These are phyloP conservation scores for Micrasema minimum DNA, from an alignment of 1,140 invertebrate species.

Conservation along the genomic window DNA sequence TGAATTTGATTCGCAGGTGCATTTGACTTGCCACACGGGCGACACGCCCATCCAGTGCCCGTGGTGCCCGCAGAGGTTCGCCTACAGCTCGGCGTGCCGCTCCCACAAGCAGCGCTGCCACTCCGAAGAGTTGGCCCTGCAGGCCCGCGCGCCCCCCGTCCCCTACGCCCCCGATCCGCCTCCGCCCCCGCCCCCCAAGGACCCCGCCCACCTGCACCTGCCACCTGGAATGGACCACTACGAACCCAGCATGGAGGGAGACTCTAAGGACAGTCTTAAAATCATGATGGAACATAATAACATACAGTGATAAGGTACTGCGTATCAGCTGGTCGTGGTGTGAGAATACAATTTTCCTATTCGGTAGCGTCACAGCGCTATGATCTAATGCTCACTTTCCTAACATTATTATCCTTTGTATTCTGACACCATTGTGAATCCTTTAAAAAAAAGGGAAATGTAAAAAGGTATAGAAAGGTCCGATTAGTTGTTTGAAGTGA, in stretches of 20 bases:
- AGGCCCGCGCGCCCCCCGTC: background rate
- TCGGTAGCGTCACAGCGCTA: no score
- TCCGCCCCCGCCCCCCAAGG: background rate
- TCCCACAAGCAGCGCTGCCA: slow-evolving; percentile 64
- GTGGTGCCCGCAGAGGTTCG: slow-evolving; percentile 65
- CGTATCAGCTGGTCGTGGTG: no score
- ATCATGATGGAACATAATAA: slow-evolving; percentile 13
- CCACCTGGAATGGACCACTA: background rate
- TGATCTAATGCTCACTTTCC: no score
- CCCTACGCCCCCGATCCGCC: background rate
- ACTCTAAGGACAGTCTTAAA: slow-evolving; percentile 16
- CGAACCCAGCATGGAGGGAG: slow-evolving; percentile 2
- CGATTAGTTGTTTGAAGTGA: no score
- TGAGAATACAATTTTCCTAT: no score
- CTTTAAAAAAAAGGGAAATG: no score
- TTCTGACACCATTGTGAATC: no score
- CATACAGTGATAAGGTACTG: slow-evolving; percentile 1
- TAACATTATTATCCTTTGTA: no score
- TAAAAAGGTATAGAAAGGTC: no score
- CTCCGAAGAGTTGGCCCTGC: slow-evolving; percentile 57
- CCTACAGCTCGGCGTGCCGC: slow-evolving; percentile 64
- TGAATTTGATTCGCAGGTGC: no score
- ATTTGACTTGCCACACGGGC: slow-evolving; percentile 65
- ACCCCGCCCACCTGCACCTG: background rate
- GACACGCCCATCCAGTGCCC: slow-evolving; percentile 65